Base-by-base conservation (phyloP, 2,113 vertebrate species). In the Fukomys damarensis region DNA sequence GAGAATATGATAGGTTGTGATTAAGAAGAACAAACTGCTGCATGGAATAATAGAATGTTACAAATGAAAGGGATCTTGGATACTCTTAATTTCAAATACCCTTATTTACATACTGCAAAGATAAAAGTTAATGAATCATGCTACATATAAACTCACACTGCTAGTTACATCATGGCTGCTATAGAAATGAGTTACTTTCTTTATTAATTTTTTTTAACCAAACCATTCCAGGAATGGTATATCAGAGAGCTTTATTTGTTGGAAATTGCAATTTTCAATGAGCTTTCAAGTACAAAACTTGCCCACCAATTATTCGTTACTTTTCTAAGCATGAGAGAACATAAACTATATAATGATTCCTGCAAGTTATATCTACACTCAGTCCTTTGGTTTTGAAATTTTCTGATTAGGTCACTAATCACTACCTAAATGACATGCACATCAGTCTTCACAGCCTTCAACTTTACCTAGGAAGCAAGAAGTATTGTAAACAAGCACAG, bases 31-130 rank as follows among this genome's bases (percentile, higher is more conserved):
- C 2, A 61, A 49, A 3, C 7, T 77, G 74, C 41, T 72, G 30
- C 19, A 68, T 17, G 14, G 26, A 90, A 63, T 87, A 52, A 68
- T n/a, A 88, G 30, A 85, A 46, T 77, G 41, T 24, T 79, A 56
- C 28, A 72, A 30, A 26, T n/a, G 13, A 76, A 89, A 89, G 16
- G 14, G 20, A 61, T 43, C 22, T 35, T 68, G 7, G 11, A 49
- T 22, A 82, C 8, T 52, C 32, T 68, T 12, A n/a, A 68, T 56
- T 93, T 82, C 19, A 94, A 43, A 72, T 86, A n/a, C 8, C 26
- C 92, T 85, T 91, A 77, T 77, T 80, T 96, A 49, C 49, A 16
- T 76, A 38, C 16, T 43, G 11, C 63, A 66, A 95, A 95, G 86
- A 1, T 82, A 68, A 92, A 26, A 4, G 16, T 19, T 19, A 54